These are phyloP conservation scores for Ceratosolen solmsi DNA, from an alignment of 1,140 invertebrate species.

Conservation along the genomic window DNA sequence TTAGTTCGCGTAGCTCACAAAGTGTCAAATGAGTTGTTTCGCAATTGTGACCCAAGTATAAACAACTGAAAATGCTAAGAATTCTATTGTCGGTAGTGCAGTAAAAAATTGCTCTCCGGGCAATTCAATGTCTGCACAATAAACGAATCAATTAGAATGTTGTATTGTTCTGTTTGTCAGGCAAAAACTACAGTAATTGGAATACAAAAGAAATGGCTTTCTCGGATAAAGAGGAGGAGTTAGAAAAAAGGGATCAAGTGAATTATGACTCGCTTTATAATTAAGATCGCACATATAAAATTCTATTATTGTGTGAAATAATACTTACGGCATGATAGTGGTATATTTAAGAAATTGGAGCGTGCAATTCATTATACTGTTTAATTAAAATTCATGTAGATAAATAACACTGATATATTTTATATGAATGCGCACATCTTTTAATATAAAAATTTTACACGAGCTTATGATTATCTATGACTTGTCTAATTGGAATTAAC, in stretches of 20 bases:
- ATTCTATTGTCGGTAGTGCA: slow-evolving; percentile 28
- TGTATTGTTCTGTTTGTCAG: slow-evolving; percentile 17
- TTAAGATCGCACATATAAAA: slow-evolving; percentile 1
- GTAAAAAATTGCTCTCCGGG: background rate
- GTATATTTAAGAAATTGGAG: slow-evolving; percentile 10
- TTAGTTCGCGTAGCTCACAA: slow-evolving; percentile 1
- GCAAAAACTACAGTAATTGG: background rate
- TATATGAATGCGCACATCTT: too few species aligned
- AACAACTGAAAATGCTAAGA: slow-evolving; percentile 26
- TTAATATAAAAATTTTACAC: too few species aligned
- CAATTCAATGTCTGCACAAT: background rate
- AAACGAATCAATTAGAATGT: slow-evolving; percentile 38
- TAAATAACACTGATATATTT: background rate
- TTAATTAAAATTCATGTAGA: slow-evolving; percentile 3
- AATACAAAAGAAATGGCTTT: slow-evolving; percentile 38
- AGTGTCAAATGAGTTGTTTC: slow-evolving; percentile 20
- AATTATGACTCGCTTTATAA: slow-evolving; percentile 5
- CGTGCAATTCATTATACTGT: background rate
- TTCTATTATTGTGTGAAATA: slow-evolving; percentile 4
- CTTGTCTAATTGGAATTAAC: too few species aligned
- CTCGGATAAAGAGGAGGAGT: background rate
- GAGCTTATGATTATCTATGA: too few species aligned
- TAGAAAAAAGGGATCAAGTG: background rate
- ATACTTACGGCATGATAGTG: background rate
- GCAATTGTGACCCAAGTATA: background rate